These are phyloP conservation scores for Zosterops borbonicus DNA, from an alignment of 2,113 vertebrate species.

Conservation along the genomic window DNA sequence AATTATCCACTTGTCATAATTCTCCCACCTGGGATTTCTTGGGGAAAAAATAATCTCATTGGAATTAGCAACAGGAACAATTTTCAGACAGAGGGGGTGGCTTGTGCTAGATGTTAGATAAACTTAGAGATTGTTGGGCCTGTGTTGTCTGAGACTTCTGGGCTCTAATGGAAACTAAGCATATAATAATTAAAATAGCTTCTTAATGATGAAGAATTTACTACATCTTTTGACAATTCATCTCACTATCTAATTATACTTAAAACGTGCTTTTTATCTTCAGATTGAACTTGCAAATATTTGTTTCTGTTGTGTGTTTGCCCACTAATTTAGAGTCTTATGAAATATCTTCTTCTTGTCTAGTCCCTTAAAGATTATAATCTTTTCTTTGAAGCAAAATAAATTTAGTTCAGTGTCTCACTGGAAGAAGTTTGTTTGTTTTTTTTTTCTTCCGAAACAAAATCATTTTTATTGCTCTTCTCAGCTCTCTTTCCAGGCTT, in stretches of 20 bases:
- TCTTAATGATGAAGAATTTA: slow-evolving; percentile 45
- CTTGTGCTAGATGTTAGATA: background rate
- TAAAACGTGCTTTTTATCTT: slow-evolving; percentile 36
- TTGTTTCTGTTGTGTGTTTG: slow-evolving; percentile 20
- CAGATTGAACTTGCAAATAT: slow-evolving; percentile 48
- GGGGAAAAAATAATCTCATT: background rate
- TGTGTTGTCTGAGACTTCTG: slow-evolving; percentile 1
- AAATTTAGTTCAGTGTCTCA: background rate
- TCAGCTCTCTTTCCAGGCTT: slow-evolving; percentile 39
- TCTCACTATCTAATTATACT: slow-evolving; percentile 35
- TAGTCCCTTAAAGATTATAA: slow-evolving; percentile 49
- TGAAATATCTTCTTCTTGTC: slow-evolving; percentile 36
- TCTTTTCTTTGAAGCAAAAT: slow-evolving; percentile 51
- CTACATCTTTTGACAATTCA: slow-evolving; percentile 29
- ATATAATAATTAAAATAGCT: slow-evolving; percentile 30
- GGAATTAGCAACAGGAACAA: slow-evolving; percentile 8
- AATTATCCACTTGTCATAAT: slow-evolving; percentile 11
- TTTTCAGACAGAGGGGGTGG: background rate
- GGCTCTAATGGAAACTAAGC: background rate
- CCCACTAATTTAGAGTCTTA: slow-evolving; percentile 38
- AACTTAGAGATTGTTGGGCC: background rate
- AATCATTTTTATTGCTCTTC: slow-evolving; percentile 56
- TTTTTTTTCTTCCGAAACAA: background rate
- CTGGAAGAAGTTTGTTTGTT: background rate
- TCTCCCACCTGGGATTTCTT: background rate